Evolutionary conservation across 2,113 vertebrate species (phyloP), one percentile per base, ranked within the genome.

Genomic region (Phrynosoma blainvillii): DNA sequence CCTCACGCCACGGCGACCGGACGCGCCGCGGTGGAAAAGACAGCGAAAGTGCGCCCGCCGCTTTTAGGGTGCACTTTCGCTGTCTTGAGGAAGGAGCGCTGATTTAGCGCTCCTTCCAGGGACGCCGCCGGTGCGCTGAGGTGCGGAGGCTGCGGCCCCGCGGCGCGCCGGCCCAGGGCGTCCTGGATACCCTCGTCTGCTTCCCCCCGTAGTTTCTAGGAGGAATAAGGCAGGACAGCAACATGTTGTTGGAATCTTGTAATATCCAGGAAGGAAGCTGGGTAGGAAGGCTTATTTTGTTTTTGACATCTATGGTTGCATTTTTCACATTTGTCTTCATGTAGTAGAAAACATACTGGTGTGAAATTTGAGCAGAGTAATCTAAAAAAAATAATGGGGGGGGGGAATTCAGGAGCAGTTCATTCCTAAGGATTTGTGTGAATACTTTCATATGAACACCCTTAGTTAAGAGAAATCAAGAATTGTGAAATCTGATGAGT

Each of bases 401-500:
- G 11, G 32, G 25, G 56, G 56, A 71, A 42, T 30, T 21, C 12
- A 30, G 13, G 10, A 78, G 54, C 1, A 14, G 66, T 65, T 25
- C 42, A 82, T 54, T 10, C 40, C 13, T 70, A 12, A 85, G 42
- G 18, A 70, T 42, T 14, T n/a, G 77, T 68, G 21, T 32, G 59
- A 23, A 16, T 32, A 6, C 14, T 5, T 76, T 89, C 25, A 5
- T 70, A 16, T 21, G 54, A 76, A 20, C 13, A 75, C 30, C 56
- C 36, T 85, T 66, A 25, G 5, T 3, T 84, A 76, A 76, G 12
- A n/a, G 25, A 77, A n/a, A 30, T 7, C 36, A 76, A 59, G 11
- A n/a, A 52, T 54, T 5, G 54, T 0, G 0, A 3, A 23, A 32
- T 54, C 3, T 7, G 0, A 25, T 47, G 0, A 0, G 3, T 0